phyloP scores from a whole-genome alignment of 2,888 invertebrate genomes.

The Hirtodrosophila alboralis region DNA sequence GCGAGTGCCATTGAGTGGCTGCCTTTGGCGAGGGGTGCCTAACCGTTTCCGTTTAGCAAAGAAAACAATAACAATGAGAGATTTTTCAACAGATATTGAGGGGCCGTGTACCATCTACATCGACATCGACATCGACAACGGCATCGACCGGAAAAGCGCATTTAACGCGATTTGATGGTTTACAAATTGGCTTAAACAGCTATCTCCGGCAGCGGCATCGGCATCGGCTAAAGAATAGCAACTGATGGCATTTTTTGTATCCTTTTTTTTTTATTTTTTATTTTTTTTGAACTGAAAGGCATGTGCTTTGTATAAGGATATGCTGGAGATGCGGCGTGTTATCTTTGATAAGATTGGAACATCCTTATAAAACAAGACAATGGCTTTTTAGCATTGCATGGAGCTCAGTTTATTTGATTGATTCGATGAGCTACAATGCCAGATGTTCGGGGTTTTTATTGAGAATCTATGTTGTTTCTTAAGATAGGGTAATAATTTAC shows the following conservation, averaged over 20 bases:
- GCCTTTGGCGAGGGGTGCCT: slow-evolving; percentile 54
- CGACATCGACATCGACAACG: slow-evolving; percentile 51
- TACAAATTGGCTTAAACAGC: slow-evolving; percentile 80
- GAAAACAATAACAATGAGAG: slow-evolving; percentile 75
- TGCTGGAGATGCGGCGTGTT: slow-evolving; percentile 61
- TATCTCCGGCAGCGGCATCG: slow-evolving; percentile 43
- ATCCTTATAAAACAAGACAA: slow-evolving; percentile 35
- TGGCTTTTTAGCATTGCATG: slow-evolving; percentile 7
- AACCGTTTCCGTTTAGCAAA: slow-evolving; percentile 79
- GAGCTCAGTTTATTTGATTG: slow-evolving; percentile 17
- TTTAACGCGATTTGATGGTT: slow-evolving; percentile 81
- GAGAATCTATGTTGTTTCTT: background rate
- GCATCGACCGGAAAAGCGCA: slow-evolving; percentile 72
- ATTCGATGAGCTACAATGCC: slow-evolving; percentile 29
- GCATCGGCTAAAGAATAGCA: slow-evolving; percentile 16
- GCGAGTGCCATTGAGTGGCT: slow-evolving; percentile 40
- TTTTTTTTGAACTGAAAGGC: slow-evolving; percentile 20
- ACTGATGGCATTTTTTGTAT: slow-evolving; percentile 52
- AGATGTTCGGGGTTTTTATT: slow-evolving; percentile 25
- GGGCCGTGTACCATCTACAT: slow-evolving; percentile 13
- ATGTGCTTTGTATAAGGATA: slow-evolving; percentile 42
- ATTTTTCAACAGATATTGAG: slow-evolving; percentile 53
- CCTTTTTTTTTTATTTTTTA: slow-evolving; percentile 21
- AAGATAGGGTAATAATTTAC: background rate
- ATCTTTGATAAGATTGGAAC: slow-evolving; percentile 62